Base-by-base conservation (phyloP, 1,140 invertebrate species). In the Coptotermes formosanus region DNA sequence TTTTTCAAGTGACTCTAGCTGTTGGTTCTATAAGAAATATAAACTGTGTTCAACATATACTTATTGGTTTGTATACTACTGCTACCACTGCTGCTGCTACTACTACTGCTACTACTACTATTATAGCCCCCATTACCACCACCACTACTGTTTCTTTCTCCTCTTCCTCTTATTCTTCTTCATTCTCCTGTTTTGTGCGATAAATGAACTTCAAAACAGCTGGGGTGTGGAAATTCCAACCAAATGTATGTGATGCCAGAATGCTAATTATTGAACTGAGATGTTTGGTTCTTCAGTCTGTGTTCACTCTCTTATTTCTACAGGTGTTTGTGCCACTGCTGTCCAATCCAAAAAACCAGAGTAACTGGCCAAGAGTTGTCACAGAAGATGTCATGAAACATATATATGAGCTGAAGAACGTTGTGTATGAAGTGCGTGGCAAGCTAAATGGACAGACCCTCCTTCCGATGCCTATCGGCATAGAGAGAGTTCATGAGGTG, bases 391-490 rank as follows among this genome's bases (percentile, higher is more conserved):
- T 97, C 82, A 93, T 93, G 81, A 92, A 93, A 55, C 96, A 97
- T 89, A 92, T 96, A 9, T 94, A 95, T 88, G 92, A 94, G 69
- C 92, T 97, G 55, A 94, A 95, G 89, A 96, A 94, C 89, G 92
- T 94, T 86, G 93, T 97, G 83, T 95, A 95, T 90, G 94, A 97
- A 55, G 91, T 95, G 2, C 92, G 91, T 87, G 94, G 94, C 83
- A 93, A 95, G 89, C 92, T 94, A 55, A 92, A 92, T 69, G 94
- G 94, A 0, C 92, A 94, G 89, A 95, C 94, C 2, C 90, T 94
- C 84, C 90, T 98, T 32, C 95, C 97, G 7, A 94, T 97, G 92
- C 97, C 97, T 9, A 93, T 95, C 88, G 96, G 95, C 25, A 92
- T 94, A 21, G 95, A 96, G 85, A 92, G 92, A 85, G 93, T 97